These are phyloP conservation scores for Trimorus sp. DNA, from an alignment of 2,888 invertebrate species.

Conservation along the genomic window DNA sequence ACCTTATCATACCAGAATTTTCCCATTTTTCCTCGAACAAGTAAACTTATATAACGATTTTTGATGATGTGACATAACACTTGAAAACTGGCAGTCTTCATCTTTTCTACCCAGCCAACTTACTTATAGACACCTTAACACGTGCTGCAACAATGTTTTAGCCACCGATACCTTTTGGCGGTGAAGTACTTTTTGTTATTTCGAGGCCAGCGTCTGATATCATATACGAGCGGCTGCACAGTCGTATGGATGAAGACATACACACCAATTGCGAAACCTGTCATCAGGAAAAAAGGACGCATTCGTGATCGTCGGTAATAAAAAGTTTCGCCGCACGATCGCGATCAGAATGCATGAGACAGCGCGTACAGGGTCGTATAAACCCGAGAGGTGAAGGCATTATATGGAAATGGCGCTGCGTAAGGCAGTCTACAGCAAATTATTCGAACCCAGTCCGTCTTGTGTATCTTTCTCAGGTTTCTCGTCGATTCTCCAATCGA, in stretches of 20 bases:
- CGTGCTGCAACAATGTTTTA: too few relatives aligned
- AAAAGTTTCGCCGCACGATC: slow-evolving; percentile 73
- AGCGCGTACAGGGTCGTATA: slow-evolving; percentile 68
- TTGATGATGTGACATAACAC: too few relatives aligned
- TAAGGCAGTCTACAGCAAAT: slow-evolving; percentile 54
- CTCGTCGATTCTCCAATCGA: slow-evolving; percentile 21
- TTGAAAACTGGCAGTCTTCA: too few relatives aligned
- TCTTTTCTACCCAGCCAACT: too few relatives aligned
- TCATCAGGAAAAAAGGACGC: slow-evolving; percentile 61
- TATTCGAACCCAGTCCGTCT: slow-evolving; percentile 55
- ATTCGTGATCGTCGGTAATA: slow-evolving; percentile 78
- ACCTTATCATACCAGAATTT: too few relatives aligned
- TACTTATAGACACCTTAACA: too few relatives aligned
- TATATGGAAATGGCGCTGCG: slow-evolving; percentile 64
- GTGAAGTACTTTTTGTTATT: background rate
- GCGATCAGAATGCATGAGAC: slow-evolving; percentile 75
- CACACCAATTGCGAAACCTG: slow-evolving; percentile 53
- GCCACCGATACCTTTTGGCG: too few relatives aligned
- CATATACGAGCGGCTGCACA: slow-evolving; percentile 18
- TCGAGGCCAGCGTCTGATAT: slow-evolving; percentile 28
- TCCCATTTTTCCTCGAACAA: too few relatives aligned
- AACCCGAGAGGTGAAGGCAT: slow-evolving; percentile 60
- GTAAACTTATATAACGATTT: too few relatives aligned
- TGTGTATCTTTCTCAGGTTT: slow-evolving; percentile 46
- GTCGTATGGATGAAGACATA: slow-evolving; percentile 47